A percentile compares a stretch with the other conserved stretches of the same genome.
Conservation (phyloP, 2,113 vertebrate genomes). For the Macquaria ambigua region DNA sequence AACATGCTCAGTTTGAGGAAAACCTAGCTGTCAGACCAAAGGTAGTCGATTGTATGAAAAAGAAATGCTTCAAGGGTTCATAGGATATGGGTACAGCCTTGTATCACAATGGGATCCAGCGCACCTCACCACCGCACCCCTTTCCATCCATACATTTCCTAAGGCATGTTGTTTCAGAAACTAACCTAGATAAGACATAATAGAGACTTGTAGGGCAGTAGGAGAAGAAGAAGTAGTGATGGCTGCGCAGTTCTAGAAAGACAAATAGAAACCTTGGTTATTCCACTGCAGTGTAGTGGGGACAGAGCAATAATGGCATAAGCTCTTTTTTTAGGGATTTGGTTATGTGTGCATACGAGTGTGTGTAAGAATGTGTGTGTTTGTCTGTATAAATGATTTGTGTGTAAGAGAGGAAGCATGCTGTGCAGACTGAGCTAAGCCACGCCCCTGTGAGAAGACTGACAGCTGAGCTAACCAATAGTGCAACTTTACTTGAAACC, state of each 20-base stretch:
- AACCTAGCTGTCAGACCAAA: not conserved
- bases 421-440: slow-evolving; percentile 46
- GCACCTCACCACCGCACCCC: not conserved
- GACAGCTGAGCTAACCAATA: slow-evolving; percentile 56
- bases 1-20: not conserved
- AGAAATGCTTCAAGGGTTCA: not conserved
- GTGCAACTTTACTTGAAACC: slow-evolving; percentile 77
- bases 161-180: not conserved
- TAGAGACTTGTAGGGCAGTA: not conserved
- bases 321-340: slow-evolving; percentile 27
- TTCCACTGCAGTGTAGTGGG: slow-evolving; percentile 18
- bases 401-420: slow-evolving; percentile 16
- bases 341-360: not conserved
- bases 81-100: not conserved
- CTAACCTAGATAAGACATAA: slow-evolving; percentile 1
- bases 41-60: not conserved
- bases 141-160: not conserved
- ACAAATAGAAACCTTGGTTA: slow-evolving; percentile 15
- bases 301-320: slow-evolving; percentile 36
- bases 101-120: not conserved
- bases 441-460: slow-evolving; percentile 36
- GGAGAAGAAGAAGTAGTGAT: not conserved
- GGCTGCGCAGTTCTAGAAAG: not conserved
- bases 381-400: slow-evolving; percentile 4
- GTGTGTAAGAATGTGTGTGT: slow-evolving; percentile 31